These are phyloP conservation scores for Sminthurides bifidus DNA, from an alignment of 1,140 invertebrate species.

Conservation along the genomic window DNA sequence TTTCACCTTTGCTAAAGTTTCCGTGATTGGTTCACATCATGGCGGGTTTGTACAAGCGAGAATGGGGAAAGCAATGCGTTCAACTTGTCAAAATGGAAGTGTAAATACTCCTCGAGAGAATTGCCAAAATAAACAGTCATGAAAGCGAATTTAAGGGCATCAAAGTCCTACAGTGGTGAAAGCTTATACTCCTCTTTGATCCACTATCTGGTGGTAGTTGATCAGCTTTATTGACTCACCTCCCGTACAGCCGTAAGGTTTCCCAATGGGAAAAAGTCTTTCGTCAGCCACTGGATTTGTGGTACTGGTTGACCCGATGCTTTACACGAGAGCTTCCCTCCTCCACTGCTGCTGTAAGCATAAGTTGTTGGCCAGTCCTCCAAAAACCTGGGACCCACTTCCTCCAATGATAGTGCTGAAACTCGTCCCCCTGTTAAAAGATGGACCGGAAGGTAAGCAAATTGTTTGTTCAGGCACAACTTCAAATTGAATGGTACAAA, in stretches of 20 bases:
- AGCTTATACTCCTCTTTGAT: too few relatives aligned
- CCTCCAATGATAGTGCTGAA: conserved; percentile 19
- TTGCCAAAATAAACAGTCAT: neutral
- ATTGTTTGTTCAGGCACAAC: too few relatives aligned
- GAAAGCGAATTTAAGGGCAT: neutral
- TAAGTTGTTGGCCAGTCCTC: conserved; percentile 16
- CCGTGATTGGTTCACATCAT: too few relatives aligned
- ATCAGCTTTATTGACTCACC: conserved; percentile 22
- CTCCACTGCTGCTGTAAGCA: conserved; percentile 12
- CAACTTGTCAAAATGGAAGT: too few relatives aligned
- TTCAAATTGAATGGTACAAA: too few relatives aligned
- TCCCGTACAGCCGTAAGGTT: conserved; percentile 19
- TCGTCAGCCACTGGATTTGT: conserved; percentile 17
- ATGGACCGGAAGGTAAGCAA: too few relatives aligned
- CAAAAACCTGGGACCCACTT: conserved; percentile 21
- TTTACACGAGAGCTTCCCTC: conserved; percentile 17
- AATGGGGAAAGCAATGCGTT: too few relatives aligned
- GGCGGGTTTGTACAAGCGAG: too few relatives aligned
- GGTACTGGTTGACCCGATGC: conserved; percentile 16
- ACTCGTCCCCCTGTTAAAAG: too few relatives aligned
- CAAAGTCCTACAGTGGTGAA: too few relatives aligned
- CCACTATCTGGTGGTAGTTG: too few relatives aligned
- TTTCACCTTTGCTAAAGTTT: too few relatives aligned
- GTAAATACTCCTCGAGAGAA: neutral
- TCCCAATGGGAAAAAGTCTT: conserved; percentile 17